phyloP scores from a whole-genome alignment of 2,797 vertebrate species.

The Antrozous pallidus region DNA sequence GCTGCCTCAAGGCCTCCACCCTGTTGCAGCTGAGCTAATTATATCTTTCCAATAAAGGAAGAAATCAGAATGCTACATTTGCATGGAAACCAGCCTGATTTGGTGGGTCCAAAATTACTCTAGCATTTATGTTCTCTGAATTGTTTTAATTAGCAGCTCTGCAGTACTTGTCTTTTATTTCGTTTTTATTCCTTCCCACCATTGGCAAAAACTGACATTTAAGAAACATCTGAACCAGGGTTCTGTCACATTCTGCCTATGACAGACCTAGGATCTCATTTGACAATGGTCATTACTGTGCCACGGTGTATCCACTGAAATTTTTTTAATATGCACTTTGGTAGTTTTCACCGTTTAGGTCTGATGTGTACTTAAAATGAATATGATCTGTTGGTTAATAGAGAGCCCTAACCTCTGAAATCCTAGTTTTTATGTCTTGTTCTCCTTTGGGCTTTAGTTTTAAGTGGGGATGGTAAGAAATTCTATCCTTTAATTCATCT shows the following conservation, averaged over 20 bases:
- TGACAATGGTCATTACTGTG: slow-evolving; percentile 51
- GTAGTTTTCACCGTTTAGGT: slow-evolving; percentile 19
- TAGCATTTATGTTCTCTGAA: slow-evolving; percentile 73
- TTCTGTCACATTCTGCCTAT: slow-evolving; percentile 64
- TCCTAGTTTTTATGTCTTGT: not conserved
- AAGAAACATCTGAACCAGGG: slow-evolving; percentile 66
- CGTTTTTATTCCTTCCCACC: slow-evolving; percentile 66
- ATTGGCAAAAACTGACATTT: slow-evolving; percentile 65
- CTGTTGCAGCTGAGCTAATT: slow-evolving; percentile 71
- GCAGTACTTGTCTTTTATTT: slow-evolving; percentile 58
- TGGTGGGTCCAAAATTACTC: slow-evolving; percentile 61
- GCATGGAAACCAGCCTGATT: slow-evolving; percentile 64
- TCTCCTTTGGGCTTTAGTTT: not conserved
- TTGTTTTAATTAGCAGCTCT: slow-evolving; percentile 73
- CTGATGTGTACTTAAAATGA: not conserved
- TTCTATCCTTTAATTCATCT: not conserved
- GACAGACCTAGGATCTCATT: slow-evolving; percentile 49
- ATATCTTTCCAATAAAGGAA: slow-evolving; percentile 64
- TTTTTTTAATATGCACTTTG: not conserved
- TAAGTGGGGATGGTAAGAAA: not conserved
- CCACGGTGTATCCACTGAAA: slow-evolving; percentile 28
- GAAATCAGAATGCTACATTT: slow-evolving; percentile 59
- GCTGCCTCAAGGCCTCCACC: slow-evolving; percentile 26
- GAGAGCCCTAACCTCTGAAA: not conserved
- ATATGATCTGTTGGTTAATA: not conserved